Evolutionary conservation across 1,140 invertebrate species (phyloP).

Genomic region (Muscidifurax raptorellus): DNA sequence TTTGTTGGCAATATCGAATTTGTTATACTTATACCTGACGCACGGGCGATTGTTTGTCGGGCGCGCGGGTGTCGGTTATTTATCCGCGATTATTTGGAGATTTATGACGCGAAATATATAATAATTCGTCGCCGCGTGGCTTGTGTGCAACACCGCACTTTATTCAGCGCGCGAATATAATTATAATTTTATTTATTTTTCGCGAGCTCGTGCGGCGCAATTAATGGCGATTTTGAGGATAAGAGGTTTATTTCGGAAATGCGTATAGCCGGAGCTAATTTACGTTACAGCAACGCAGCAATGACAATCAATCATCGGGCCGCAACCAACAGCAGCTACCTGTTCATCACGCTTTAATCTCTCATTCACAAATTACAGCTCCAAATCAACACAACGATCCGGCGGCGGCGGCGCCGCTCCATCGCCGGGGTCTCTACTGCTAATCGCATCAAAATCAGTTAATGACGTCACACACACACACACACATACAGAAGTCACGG

Average conservation of each 20-base stretch:
- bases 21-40: not conserved
- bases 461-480: slow-evolving; percentile 22
- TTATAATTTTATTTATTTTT: not conserved
- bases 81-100: not conserved
- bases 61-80: no score
- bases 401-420: not conserved
- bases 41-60: not conserved
- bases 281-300: not conserved
- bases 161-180: not conserved
- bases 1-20: slow-evolving; percentile 16
- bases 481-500: no score
- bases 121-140: not conserved
- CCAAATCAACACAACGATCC: not conserved
- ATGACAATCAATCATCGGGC: not conserved
- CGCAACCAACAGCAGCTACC: not conserved
- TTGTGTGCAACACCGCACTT: not conserved
- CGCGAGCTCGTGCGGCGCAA: not conserved
- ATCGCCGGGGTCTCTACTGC: not conserved
- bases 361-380: slow-evolving; percentile 2
- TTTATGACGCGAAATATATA: not conserved
- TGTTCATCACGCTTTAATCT: slow-evolving; percentile 1
- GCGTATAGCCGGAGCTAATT: not conserved
- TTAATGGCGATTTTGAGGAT: not conserved
- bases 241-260: not conserved
- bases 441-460: slow-evolving; percentile 35